Percentiles rank a stretch among this genome's conserved stretches.
phyloP scores from a whole-genome alignment of 2,888 invertebrate genomes.

The Lamproptera curius region DNA sequence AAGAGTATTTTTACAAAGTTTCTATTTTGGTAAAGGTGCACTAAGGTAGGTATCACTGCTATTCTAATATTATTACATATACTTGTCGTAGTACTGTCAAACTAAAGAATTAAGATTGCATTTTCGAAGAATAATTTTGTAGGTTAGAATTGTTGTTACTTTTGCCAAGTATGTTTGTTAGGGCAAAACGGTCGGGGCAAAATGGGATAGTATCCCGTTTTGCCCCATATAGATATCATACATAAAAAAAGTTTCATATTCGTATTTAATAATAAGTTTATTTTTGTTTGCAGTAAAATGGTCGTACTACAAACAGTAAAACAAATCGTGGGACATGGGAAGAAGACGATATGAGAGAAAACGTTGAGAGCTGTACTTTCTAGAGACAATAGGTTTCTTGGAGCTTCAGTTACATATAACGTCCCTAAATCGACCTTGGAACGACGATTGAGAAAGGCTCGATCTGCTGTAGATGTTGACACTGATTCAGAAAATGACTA shows the following conservation, averaged over 20 bases:
- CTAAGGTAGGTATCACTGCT: slow-evolving; percentile 9
- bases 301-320: no score
- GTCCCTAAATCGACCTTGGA: slow-evolving; percentile 21
- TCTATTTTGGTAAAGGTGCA: slow-evolving; percentile 4
- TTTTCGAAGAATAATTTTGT: slow-evolving; percentile 17
- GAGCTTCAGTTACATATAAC: no score
- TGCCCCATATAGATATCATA: no score
- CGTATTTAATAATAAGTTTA: no score
- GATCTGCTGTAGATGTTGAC: slow-evolving; percentile 13
- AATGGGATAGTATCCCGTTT: no score
- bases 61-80: neutral
- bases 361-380: neutral
- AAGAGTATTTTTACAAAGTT: neutral
- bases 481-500: slow-evolving; percentile 16
- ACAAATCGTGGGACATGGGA: no score
- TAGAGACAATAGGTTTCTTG: no score
- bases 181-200: slow-evolving; percentile 13
- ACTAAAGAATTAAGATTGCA: slow-evolving; percentile 18
- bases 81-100: slow-evolving; percentile 11
- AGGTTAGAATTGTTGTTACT: slow-evolving; percentile 16
- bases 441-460: slow-evolving; percentile 19
- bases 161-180: slow-evolving; percentile 6
- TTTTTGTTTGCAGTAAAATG: no score
- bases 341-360: slow-evolving; percentile 6
- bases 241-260: no score